A percentile compares a stretch with the other conserved stretches of the same genome.
These are phyloP conservation scores for Adelosebastes latens DNA, from an alignment of 2,797 vertebrate genomes.

Conservation along the genomic window DNA sequence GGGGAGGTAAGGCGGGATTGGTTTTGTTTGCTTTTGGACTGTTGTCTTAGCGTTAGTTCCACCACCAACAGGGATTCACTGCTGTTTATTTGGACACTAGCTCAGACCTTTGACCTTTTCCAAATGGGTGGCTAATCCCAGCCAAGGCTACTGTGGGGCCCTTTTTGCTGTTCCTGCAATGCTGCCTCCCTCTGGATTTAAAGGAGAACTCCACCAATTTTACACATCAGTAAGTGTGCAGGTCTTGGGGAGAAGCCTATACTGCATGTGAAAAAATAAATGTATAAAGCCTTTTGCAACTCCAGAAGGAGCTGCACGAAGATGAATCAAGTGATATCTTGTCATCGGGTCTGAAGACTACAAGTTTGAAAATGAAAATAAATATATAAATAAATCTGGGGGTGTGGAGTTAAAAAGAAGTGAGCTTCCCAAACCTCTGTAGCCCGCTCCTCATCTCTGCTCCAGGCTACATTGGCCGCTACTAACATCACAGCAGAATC, in stretches of 20 bases:
- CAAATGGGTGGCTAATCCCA: constrained; percentile 75
- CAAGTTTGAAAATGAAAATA: too few relatives aligned
- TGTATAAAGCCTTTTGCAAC: neutral
- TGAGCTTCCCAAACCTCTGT: neutral
- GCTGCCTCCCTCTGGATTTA: constrained; percentile 51
- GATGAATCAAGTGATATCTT: neutral
- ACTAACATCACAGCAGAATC: neutral
- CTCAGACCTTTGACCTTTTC: constrained; percentile 72
- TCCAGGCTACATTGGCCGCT: neutral
- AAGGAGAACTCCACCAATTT: neutral
- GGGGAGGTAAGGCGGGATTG: constrained; percentile 47
- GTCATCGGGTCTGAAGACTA: neutral
- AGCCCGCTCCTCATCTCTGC: neutral
- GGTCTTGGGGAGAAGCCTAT: neutral
- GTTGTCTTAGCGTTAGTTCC: constrained; percentile 74
- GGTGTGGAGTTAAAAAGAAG: neutral
- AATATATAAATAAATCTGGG: neutral
- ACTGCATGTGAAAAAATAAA: neutral
- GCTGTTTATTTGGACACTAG: constrained; percentile 81
- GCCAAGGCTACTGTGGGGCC: constrained; percentile 66
- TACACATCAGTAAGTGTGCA: neutral
- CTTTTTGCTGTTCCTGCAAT: neutral
- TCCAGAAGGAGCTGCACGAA: neutral
- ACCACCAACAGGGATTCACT: constrained; percentile 65
- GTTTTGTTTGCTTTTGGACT: constrained; percentile 72